Base-by-base conservation (phyloP, 2,888 invertebrate species). In the Blera fallax region DNA sequence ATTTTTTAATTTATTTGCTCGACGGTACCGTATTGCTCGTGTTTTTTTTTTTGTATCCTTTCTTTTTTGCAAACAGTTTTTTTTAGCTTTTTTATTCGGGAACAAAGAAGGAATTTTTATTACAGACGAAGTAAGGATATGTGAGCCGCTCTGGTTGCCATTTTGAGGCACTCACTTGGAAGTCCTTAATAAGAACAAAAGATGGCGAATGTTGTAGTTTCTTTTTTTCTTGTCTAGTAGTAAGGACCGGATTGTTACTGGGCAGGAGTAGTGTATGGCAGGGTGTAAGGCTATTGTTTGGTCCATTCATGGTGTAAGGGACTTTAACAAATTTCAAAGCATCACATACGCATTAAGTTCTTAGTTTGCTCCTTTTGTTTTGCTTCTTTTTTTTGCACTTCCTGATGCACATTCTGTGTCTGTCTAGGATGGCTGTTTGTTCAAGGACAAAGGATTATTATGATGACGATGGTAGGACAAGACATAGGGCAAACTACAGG, bases 1-100 rank as follows among this genome's bases (percentile, higher is more conserved):
- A 24, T 77, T 85, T 85, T 81, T 81, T 85, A 85, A 85, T 80
- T 80, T 85, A 81, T 85, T 81, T 85, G 70, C 64, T 65, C 64
- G 76, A 60, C 78, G 62, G 14, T 67, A 64, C 43, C 82, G 64
- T 72, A 52, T 58, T 52, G 67, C 27, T 40, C 6, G 27, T 3
- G 18, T 10, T 45, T 34, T 11, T 32, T 32, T 32, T 45, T 52
- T n/a, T 37, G 2, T 37, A n/a, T 29, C n/a, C n/a, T 18, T 56
- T 21, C 24, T 76, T 34, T 34, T 45, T 10, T 27, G 10, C 10
- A 10, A 54, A 32, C 10, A 21, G 50, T 16, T 74, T 81, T 52
- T 52, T 24, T 24, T 52, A 43, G 14, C 65, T 72, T 60, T 72
- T 72, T 60, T 64, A 6, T 52, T 78, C 40, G 43, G 16, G 14